A percentile compares a stretch with the other conserved stretches of the same genome.
Evolutionary conservation across 2,113 vertebrate species (phyloP).

Genomic region (chimpanzee (Pan troglodytes)): DNA sequence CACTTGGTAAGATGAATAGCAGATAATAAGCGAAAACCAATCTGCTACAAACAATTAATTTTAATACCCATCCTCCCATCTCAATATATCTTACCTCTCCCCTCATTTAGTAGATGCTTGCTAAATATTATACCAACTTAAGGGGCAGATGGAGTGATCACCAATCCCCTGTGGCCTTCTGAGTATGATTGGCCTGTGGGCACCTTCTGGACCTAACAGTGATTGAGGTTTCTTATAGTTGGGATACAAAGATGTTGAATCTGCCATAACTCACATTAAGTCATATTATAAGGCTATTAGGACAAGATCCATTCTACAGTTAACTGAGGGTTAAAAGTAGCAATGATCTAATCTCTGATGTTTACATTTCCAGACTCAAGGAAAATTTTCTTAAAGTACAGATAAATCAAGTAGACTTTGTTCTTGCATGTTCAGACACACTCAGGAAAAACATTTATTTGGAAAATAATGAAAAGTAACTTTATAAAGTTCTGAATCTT

Average conservation of each 20-base stretch:
- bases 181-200: not conserved
- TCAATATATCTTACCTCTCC: not conserved
- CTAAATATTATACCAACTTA: not conserved
- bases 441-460: not conserved
- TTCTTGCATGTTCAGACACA: slow-evolving; percentile 37
- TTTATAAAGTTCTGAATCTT: slow-evolving; percentile 3
- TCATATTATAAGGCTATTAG: not conserved
- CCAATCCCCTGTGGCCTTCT: not conserved
- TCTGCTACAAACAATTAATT: not conserved
- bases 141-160: not conserved
- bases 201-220: not conserved
- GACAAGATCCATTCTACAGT: not conserved
- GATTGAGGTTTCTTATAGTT: not conserved
- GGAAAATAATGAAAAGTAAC: slow-evolving; percentile 42
- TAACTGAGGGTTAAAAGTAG: not conserved
- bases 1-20: not conserved
- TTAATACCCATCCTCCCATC: not conserved
- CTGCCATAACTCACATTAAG: not conserved
- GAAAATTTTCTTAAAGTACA: slow-evolving; percentile 41
- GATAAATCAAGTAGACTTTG: slow-evolving; percentile 43
- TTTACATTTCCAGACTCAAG: slow-evolving; percentile 46
- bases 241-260: not conserved
- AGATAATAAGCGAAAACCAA: not conserved
- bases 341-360: slow-evolving; percentile 7
- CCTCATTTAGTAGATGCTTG: not conserved